Conservation (phyloP, 2,113 vertebrate genomes). For the Cebidichthys violaceus region DNA sequence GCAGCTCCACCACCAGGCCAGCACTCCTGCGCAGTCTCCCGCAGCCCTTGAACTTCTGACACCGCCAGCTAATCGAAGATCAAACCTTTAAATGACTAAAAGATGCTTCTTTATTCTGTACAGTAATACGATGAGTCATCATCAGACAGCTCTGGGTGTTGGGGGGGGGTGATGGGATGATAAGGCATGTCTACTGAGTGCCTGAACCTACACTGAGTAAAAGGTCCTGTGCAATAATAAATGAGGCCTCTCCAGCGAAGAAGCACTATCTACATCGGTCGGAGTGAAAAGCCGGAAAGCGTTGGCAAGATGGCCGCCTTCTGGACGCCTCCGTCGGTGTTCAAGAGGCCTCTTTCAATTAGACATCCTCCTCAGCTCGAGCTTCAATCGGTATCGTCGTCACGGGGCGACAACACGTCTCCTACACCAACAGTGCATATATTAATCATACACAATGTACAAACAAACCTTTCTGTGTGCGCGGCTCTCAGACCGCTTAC, state of each 20-base stretch:
- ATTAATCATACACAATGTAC: constrained; percentile 59
- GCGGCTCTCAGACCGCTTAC: constrained; percentile 28
- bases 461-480: constrained; percentile 38
- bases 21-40: constrained; percentile 58
- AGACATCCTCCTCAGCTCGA: constrained; percentile 49
- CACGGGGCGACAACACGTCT: constrained; percentile 36
- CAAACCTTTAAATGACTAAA: constrained; percentile 70
- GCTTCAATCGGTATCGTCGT: constrained; percentile 42
- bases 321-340: constrained; percentile 28
- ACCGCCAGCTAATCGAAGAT: constrained; percentile 66
- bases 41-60: constrained; percentile 81
- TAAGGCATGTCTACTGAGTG: constrained; percentile 80
- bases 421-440: constrained; percentile 54
- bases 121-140: constrained; percentile 72
- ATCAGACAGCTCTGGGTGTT: constrained; percentile 42
- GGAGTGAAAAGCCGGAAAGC: constrained; percentile 41
- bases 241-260: constrained; percentile 66
- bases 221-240: constrained; percentile 77
- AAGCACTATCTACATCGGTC: constrained; percentile 62
- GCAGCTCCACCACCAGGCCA: constrained; percentile 50
- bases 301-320: constrained; percentile 48
- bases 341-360: constrained; percentile 27
- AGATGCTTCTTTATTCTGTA: constrained; percentile 69
- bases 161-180: constrained; percentile 54
- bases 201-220: constrained; percentile 69